phyloP scores from a whole-genome alignment of 2,888 invertebrate genomes.

The Macrophya annulata region DNA sequence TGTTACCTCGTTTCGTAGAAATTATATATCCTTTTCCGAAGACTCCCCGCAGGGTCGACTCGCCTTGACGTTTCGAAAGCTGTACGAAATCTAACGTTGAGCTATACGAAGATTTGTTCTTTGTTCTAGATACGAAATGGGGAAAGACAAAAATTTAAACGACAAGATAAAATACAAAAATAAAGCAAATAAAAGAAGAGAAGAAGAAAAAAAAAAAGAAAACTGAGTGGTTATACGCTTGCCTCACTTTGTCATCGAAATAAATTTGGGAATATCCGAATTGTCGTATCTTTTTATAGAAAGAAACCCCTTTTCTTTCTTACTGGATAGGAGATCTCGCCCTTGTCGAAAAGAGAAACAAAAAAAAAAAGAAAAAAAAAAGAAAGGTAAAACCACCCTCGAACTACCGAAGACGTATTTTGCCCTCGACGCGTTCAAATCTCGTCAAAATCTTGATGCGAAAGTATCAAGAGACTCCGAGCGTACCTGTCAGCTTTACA shows the following conservation, averaged over 20 bases:
- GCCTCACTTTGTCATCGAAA: not conserved
- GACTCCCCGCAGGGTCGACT: slow-evolving; percentile 1
- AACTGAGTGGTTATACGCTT: not conserved
- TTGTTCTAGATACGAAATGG: not conserved
- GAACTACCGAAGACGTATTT: slow-evolving; percentile 4
- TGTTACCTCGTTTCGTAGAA: slow-evolving; percentile 2
- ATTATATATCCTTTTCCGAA: slow-evolving; percentile 20
- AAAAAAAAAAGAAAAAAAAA: not conserved
- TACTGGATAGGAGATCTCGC: not conserved
- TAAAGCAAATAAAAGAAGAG: not conserved
- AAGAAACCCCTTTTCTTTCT: not conserved
- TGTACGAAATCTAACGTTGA: not conserved
- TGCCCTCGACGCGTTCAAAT: slow-evolving; percentile 15
- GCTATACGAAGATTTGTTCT: not conserved
- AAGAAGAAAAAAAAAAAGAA: not conserved
- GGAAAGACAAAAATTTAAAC: not conserved
- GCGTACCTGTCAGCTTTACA: slow-evolving; percentile 35
- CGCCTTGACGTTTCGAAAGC: not conserved
- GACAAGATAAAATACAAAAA: not conserved
- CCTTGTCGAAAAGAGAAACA: not conserved
- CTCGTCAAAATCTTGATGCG: slow-evolving; percentile 10
- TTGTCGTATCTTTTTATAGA: not conserved
- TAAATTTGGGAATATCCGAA: not conserved
- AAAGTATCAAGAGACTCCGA: slow-evolving; percentile 20
- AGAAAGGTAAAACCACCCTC: not conserved